Base-by-base conservation (phyloP, 2,113 vertebrate genomes). In the Macaca mulatta region DNA sequence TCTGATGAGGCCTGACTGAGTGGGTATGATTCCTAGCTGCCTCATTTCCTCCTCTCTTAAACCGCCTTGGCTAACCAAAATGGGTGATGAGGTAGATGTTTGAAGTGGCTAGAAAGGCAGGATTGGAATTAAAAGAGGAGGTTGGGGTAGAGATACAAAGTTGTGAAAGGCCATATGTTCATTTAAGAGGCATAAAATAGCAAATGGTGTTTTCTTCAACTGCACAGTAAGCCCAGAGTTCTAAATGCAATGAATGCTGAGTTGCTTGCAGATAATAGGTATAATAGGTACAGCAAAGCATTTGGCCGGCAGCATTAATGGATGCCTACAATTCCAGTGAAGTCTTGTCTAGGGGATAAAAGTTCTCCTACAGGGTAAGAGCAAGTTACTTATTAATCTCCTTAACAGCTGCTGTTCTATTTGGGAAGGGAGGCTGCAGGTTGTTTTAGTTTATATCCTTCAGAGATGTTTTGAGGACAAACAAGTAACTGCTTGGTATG, bases 301-400 rank as follows among this genome's bases (percentile, higher is more conserved):
- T 88, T 81, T 25, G 55, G 83, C 64, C 86, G 78, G 81, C 43
- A 87, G 70, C 48, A 32, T 57, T 93, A 87, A 96, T 81, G 80
- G 87, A 96, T 94, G 89, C 80, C 80, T 90, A 79, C 8, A 59
- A 92, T 97, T 97, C 95, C 90, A 90, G 93, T 96, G 96, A 30
- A 95, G 80, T 85, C 95, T 94, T 93, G 72, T 96, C 94, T 96
- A 92, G 88, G 87, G 94, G 83, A 93, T 96, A 93, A 97, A 98
- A 93, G 90, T 96, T 92, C 82, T 96, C 59, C 75, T 92, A 50
- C 69, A 74, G 64, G 90, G 80, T 72, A 90, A 89, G 48, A 96
- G 72, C 38, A 94, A 93, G 97, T 98, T 98, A 97, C 83, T 97
- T 96, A 97, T 95, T 98, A 97, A 97, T 87, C 93, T 97, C 25